Evolutionary conservation across 2,888 invertebrate genomes (phyloP), one percentile per base, ranked within the genome.

Genomic region (Pollenia angustigena): DNA sequence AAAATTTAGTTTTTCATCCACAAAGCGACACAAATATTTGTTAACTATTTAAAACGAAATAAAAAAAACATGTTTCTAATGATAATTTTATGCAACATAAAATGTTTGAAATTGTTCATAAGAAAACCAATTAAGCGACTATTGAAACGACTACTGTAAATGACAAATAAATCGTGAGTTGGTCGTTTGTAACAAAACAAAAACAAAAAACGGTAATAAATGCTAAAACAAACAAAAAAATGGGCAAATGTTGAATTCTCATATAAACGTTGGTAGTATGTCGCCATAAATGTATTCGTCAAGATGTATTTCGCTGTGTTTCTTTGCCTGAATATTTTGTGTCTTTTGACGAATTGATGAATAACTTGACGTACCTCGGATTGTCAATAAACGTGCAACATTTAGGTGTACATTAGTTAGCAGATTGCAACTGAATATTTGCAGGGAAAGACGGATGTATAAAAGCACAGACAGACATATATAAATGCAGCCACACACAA

Each of bases 341-440:
- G 23, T 44, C 32, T 83, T 90, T 90, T 92, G 92, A 92, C 90
- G 92, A 91, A 90, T 92, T 92, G 91, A 92, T 91, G 92, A 91
- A 91, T 91, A 91, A 91, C 90, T 91, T 90, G 91, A 90, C 90
- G 90, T 89, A 89, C 90, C 90, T 89, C 90, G 88, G 90, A 90
- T 90, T 91, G 92, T 91, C 91, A 90, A 89, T 90, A 89, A 89
- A 91, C 91, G 92, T 91, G 92, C 92, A 92, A 92, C 91, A 92
- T 92, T 92, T 92, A 91, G 92, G 91, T 92, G 91, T 91, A 90
- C 91, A 91, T 91, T 91, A 89, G 90, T 90, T 91, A 91, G 90
- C 88, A 85, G 58, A 60, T 64, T 52, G 64, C 68, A 86, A 60
- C 71, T 68, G 10, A 82, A 76, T 58, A 54, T 58, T 48, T 85